Conservation (phyloP, 2,113 vertebrate genomes). For the Pelvicachromis taeniatus region DNA sequence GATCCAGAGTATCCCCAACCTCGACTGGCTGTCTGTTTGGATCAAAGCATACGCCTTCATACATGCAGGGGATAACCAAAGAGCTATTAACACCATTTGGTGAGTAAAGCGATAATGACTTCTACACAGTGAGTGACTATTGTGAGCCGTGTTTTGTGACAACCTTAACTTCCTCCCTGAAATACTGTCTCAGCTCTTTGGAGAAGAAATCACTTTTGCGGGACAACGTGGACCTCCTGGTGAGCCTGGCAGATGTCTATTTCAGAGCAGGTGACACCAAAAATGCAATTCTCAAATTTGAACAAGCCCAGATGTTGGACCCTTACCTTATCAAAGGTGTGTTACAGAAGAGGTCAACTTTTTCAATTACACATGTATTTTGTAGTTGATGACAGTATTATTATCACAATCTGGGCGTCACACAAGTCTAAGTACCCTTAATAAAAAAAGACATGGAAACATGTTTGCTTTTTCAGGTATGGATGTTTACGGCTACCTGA, state of each 20-base stretch:
- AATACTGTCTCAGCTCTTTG: constrained; percentile 78
- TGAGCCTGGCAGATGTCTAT: constrained; percentile 93
- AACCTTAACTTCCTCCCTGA: not conserved
- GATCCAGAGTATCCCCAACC: constrained; percentile 92
- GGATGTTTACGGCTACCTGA: constrained; percentile 95
- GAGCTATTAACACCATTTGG: constrained; percentile 98
- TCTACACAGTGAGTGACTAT: not conserved
- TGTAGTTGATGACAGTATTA: not conserved
- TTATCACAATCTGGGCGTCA: not conserved
- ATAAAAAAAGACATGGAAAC: rapidly evolving
- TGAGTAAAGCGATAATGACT: constrained; percentile 66
- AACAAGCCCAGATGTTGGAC: constrained; percentile 97
- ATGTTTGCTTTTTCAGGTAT: constrained; percentile 77
- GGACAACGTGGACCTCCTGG: constrained; percentile 94
- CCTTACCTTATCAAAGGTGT: constrained; percentile 96
- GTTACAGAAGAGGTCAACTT: not conserved
- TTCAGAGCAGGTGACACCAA: constrained; percentile 96
- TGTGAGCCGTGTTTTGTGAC: not conserved
- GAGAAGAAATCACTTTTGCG: constrained; percentile 95
- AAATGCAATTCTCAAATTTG: constrained; percentile 95
- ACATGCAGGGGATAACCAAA: constrained; percentile 91
- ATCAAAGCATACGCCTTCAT: constrained; percentile 98
- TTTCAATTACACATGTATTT: not conserved
- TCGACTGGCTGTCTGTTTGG: constrained; percentile 98
- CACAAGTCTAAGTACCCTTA: not conserved